Conservation (phyloP, 2,113 vertebrate species). For the Bujurquina vittata region DNA sequence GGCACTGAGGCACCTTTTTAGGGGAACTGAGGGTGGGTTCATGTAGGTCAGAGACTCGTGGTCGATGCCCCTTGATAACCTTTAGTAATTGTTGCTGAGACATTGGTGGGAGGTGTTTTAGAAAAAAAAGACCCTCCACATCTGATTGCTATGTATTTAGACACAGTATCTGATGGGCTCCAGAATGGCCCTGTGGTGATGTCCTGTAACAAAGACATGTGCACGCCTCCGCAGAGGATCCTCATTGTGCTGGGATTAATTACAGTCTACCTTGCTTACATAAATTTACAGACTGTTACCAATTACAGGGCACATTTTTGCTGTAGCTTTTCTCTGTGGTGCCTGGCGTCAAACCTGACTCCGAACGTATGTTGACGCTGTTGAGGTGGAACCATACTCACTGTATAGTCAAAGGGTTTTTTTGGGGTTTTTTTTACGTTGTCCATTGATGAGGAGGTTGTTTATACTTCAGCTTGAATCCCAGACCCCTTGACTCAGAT, state of each 20-base stretch:
- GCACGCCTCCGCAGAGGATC: conserved; percentile 86
- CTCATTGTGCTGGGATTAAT: conserved; percentile 94
- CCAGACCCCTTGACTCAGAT: conserved; percentile 71
- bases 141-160: conserved; percentile 90
- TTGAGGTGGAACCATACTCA: conserved; percentile 60
- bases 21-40: conserved; percentile 85
- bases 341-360: conserved; percentile 59
- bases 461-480: conserved; percentile 70
- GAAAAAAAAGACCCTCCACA: conserved; percentile 78
- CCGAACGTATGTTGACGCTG: conserved; percentile 47
- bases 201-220: conserved; percentile 96
- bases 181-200: conserved; percentile 86
- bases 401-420: conserved; percentile 42
- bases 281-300: conserved; percentile 92
- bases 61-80: conserved; percentile 96
- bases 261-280: conserved; percentile 87
- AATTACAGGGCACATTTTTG: conserved; percentile 89
- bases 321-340: conserved; percentile 73
- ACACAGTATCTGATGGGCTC: conserved; percentile 89
- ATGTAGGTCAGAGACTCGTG: conserved; percentile 82
- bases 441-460: conserved; percentile 69
- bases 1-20: conserved; percentile 77
- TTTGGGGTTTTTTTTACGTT: conserved; percentile 14
- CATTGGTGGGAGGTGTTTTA: conserved; percentile 87
- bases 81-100: conserved; percentile 87